These are phyloP conservation scores for Conus canariensis DNA, from an alignment of 2,888 invertebrate species.

Conservation along the genomic window DNA sequence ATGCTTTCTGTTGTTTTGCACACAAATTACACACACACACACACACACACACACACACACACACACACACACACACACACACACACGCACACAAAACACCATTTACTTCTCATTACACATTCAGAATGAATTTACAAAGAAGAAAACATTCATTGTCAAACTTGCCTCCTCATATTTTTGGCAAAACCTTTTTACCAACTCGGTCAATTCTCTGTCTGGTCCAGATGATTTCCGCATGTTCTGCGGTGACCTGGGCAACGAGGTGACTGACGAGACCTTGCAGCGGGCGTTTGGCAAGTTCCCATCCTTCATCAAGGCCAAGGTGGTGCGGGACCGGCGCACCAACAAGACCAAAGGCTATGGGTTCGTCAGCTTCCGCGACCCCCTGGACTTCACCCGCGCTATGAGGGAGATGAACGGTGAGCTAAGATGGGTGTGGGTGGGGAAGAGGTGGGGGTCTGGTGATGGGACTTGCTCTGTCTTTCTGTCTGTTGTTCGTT, in stretches of 20 bases:
- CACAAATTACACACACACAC: too few species aligned
- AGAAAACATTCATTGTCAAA: too few species aligned
- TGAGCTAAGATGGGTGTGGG: constrained; percentile 78
- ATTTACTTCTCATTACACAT: too few species aligned
- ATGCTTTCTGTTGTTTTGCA: too few species aligned
- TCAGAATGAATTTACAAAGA: too few species aligned
- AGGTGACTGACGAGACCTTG: constrained; percentile 98
- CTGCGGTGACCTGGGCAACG: constrained; percentile 99
- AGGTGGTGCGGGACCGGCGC: constrained; percentile 96
- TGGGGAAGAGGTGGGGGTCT: not conserved
- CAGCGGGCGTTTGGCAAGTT: constrained; percentile 94
- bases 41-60: too few species aligned
- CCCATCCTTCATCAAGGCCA: constrained; percentile 94
- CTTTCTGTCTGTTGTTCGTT: not conserved
- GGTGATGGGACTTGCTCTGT: too few species aligned
- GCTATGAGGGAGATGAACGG: constrained; percentile 99
- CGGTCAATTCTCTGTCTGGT: too few species aligned
- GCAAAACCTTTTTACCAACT: too few species aligned
- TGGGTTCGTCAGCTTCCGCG: constrained; percentile 98
- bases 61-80: too few species aligned
- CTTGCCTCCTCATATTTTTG: too few species aligned
- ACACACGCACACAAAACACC: too few species aligned
- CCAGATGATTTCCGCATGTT: constrained; percentile 97
- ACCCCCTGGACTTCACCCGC: constrained; percentile 97
- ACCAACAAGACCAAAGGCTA: constrained; percentile 99